Percentiles rank a stretch among this genome's conserved stretches.
These are phyloP conservation scores for Orthosia cruda DNA, from an alignment of 2,888 invertebrate genomes.

Conservation along the genomic window DNA sequence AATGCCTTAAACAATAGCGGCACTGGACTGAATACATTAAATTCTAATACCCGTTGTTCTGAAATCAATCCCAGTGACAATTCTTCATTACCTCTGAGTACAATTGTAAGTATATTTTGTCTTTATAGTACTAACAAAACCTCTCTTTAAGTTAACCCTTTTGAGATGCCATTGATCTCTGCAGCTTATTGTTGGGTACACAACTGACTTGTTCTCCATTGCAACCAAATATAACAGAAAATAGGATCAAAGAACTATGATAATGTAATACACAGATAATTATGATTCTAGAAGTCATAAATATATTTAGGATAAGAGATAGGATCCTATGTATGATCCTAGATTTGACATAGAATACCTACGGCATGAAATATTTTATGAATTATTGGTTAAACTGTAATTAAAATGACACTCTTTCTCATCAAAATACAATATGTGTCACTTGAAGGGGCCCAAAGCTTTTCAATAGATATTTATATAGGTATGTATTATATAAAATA, in stretches of 20 bases:
- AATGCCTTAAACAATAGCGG: slow-evolving; percentile 31
- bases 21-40: slow-evolving; percentile 42
- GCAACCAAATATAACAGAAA: no score
- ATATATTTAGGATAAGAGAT: no score
- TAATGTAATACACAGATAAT: no score
- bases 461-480: not conserved
- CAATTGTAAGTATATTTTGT: slow-evolving; percentile 67
- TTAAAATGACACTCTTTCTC: not conserved
- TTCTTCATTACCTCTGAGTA: slow-evolving; percentile 59
- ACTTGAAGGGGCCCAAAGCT: not conserved
- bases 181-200: no score
- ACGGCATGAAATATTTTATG: no score
- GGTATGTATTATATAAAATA: no score
- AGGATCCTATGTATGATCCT: no score
- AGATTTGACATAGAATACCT: no score
- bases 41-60: slow-evolving; percentile 47
- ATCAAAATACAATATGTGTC: not conserved
- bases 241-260: no score
- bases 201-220: no score
- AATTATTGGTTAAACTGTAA: not conserved
- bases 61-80: slow-evolving; percentile 58
- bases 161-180: not conserved
- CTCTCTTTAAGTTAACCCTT: not conserved
- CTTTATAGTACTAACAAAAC: slow-evolving; percentile 14
- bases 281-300: no score